These are phyloP conservation scores for Caloenas nicobarica DNA, from an alignment of 2,113 vertebrate genomes.

Conservation along the genomic window DNA sequence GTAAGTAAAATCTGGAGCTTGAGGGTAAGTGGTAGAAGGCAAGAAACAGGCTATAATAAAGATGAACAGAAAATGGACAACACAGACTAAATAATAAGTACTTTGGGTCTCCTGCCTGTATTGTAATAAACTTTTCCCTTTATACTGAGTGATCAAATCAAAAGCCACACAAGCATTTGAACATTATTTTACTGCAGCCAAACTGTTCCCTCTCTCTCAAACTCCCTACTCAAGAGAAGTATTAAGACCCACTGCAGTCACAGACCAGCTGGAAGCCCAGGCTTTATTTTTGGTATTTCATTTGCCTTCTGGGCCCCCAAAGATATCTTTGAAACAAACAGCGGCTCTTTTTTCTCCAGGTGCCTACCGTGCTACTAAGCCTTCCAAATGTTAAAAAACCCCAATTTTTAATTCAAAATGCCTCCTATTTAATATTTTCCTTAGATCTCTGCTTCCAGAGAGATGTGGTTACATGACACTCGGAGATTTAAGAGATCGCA, in stretches of 20 bases:
- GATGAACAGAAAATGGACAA: conserved; percentile 12
- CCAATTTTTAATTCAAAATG: conserved; percentile 11
- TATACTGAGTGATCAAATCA: background rate
- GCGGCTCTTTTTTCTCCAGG: background rate
- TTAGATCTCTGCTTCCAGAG: conserved; percentile 16
- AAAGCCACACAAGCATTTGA: background rate
- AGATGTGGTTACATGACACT: conserved; percentile 6
- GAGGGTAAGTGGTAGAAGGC: background rate
- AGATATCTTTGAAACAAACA: background rate
- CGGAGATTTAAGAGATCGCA: conserved; percentile 49
- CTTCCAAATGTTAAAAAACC: background rate
- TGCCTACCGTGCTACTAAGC: background rate
- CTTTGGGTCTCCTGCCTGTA: background rate
- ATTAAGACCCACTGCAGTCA: background rate
- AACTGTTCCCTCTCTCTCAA: background rate
- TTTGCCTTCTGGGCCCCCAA: background rate
- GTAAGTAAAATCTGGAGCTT: background rate
- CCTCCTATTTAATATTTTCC: conserved; percentile 13
- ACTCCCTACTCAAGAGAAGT: background rate
- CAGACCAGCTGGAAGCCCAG: background rate
- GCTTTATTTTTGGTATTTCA: background rate
- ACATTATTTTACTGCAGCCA: background rate
- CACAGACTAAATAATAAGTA: background rate
- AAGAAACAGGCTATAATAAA: background rate
- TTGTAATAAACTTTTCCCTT: background rate